phyloP scores from a whole-genome alignment of 2,113 vertebrate species.

The Toxotes jaculatrix region DNA sequence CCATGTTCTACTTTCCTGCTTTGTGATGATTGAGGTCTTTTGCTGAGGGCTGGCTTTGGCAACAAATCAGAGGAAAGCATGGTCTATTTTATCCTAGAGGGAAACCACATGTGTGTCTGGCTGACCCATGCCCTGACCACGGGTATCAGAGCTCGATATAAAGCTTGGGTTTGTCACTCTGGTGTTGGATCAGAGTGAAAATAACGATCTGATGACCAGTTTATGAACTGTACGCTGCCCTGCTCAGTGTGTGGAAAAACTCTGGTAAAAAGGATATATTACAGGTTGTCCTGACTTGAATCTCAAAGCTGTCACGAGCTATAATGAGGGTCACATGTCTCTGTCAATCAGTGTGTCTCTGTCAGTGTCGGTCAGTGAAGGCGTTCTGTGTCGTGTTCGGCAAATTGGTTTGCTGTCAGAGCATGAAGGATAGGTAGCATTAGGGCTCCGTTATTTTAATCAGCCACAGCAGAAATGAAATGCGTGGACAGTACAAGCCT shows the following conservation, averaged over 20 bases:
- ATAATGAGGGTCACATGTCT: neutral
- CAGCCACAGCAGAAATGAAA: conserved; percentile 33
- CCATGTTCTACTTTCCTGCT: conserved; percentile 15
- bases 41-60: neutral
- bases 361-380: conserved; percentile 6
- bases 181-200: neutral
- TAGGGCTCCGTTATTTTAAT: conserved; percentile 22
- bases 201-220: neutral
- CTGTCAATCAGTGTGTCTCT: conserved; percentile 7
- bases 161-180: neutral
- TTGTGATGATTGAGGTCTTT: neutral
- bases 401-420: conserved; percentile 35
- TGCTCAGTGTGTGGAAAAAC: neutral
- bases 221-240: neutral
- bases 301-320: neutral
- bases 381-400: neutral
- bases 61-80: conserved; percentile 27
- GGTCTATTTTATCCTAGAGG: conserved; percentile 3
- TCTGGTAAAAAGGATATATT: neutral
- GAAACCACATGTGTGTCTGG: neutral
- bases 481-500: neutral
- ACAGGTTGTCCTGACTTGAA: neutral
- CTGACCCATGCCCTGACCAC: neutral
- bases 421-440: conserved; percentile 9
- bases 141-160: neutral